Percentiles rank a stretch among this genome's conserved stretches.
These are phyloP conservation scores for Teleogryllus oceanicus DNA, from an alignment of 2,888 invertebrate species.

Conservation along the genomic window DNA sequence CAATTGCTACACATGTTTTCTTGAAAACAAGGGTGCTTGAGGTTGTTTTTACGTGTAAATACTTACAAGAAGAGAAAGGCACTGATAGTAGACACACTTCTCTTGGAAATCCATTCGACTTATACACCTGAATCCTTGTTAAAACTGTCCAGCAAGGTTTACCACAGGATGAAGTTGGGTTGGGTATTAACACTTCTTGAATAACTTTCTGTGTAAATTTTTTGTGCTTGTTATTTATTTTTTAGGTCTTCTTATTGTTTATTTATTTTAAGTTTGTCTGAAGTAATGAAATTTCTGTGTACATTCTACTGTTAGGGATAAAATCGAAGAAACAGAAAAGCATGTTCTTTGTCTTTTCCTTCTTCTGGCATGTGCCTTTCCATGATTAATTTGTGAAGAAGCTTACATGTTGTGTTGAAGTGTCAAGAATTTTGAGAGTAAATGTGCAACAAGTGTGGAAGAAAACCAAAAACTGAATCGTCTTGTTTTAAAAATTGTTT, in stretches of 20 bases:
- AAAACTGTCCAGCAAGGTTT: neutral
- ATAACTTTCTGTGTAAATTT: constrained; percentile 21
- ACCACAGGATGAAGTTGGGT: neutral
- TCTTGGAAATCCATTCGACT: constrained; percentile 19
- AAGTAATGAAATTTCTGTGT: neutral
- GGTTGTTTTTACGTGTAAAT: constrained; percentile 30
- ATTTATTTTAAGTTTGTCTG: constrained; percentile 20
- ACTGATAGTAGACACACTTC: constrained; percentile 28
- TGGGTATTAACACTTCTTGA: constrained; percentile 22
- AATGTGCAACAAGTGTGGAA: neutral
- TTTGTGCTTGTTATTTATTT: constrained; percentile 27
- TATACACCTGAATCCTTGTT: neutral
- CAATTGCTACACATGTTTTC: neutral
- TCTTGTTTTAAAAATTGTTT: neutral
- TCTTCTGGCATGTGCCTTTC: constrained; percentile 19
- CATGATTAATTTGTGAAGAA: neutral
- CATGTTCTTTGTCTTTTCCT: neutral
- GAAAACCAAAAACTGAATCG: too few relatives aligned
- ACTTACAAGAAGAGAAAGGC: constrained; percentile 30
- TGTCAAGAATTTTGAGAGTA: neutral
- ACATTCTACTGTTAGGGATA: neutral
- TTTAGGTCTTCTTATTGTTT: constrained; percentile 21
- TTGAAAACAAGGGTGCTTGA: neutral
- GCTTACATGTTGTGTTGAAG: neutral
- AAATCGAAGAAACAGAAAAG: neutral